Percentiles rank a stretch among this genome's conserved stretches.
Conservation (phyloP, 2,797 vertebrate species). For the Mus spretus region DNA sequence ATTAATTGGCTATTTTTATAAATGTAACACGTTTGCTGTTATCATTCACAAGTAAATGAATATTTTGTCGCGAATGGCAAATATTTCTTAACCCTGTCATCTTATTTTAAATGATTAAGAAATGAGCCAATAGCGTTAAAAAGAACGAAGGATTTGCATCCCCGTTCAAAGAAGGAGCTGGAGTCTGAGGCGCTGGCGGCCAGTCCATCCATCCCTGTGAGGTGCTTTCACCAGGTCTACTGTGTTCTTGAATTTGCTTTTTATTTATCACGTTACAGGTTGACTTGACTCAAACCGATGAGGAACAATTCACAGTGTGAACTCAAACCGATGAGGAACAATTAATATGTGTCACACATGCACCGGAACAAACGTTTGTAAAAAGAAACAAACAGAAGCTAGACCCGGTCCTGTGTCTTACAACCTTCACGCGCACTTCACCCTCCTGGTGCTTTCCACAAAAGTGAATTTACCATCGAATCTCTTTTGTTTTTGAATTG, state of each 20-base stretch:
- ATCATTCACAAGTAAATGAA: conserved; percentile 48
- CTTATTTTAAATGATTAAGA: conserved; percentile 52
- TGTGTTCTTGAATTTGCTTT: background rate
- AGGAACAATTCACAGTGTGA: background rate
- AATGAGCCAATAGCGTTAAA: background rate
- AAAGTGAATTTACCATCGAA: background rate
- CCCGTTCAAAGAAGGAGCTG: background rate
- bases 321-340: background rate
- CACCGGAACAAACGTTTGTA: background rate
- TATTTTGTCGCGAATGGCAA: conserved; percentile 37
- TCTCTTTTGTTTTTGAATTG: background rate
- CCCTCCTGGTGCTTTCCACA: background rate
- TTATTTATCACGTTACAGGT: background rate
- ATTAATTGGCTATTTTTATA: conserved; percentile 55
- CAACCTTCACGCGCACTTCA: background rate
- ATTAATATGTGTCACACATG: background rate
- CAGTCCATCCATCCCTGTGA: background rate
- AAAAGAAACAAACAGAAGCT: background rate
- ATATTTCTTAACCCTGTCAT: conserved; percentile 31
- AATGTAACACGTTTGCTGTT: conserved; percentile 16
- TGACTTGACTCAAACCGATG: background rate
- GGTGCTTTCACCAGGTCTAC: background rate
- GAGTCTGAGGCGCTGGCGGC: background rate
- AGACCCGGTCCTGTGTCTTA: background rate
- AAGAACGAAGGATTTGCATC: background rate